Base-by-base conservation (phyloP, 2,888 invertebrate genomes). In the Catonia carolina region DNA sequence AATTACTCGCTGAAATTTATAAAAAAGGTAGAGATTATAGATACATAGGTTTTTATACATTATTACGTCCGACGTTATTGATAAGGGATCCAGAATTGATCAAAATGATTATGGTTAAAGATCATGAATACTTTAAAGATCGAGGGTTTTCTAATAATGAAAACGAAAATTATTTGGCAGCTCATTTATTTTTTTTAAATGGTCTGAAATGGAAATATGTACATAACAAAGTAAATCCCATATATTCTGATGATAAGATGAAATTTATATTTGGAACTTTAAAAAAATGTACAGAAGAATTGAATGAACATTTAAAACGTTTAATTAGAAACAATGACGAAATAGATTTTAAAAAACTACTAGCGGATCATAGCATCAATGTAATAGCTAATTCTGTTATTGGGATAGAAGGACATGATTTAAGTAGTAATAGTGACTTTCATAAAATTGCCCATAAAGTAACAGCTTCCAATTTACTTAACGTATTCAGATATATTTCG, bases 161-260 rank as follows among this genome's bases (percentile, higher is more conserved):
- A 8, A 45, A 45, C 14, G 45, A 20, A 14, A 22, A 45, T 23
- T 27, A 18, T 10, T 27, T 45, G 14, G 18, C 45, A 7, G 45
- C 45, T 7, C 45, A 45, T 27, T 14, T 45, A n/a, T 45, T 45
- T 12, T 6, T 22, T n/a, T 14, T 45, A 15, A 22, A 45, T 2
- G 45, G 45, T 27, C 20, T 23, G 45, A 14, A 45, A 27, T 45
- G 45, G 45, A 45, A 45, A 45, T 22, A 45, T 22, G 22, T 20
- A 18, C 22, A 22, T 7, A 23, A 22, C 1, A 20, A 20, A 45
- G 22, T 45, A 7, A 23, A 14, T 7, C 45, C 45, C 18, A 14
- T 20, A 14, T 45, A 20, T 27, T 17, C 45, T 14, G 22, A 14
- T 6, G 27, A 20, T 14, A 45, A 45, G 22, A 45, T 45, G 45